phyloP scores from a whole-genome alignment of 2,113 vertebrate genomes.

The Saccopteryx leptura region DNA sequence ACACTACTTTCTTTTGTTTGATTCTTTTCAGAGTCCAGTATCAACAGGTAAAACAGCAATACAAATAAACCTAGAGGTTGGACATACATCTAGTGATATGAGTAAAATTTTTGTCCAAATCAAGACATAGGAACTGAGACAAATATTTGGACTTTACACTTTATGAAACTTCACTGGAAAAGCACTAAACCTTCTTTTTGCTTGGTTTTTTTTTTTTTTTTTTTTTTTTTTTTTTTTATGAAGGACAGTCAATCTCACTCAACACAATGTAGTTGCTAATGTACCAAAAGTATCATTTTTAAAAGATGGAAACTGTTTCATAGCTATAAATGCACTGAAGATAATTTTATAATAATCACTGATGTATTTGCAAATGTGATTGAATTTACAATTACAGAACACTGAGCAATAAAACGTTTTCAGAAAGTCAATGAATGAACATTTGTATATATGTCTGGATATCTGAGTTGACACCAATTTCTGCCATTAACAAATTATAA shows the following conservation, averaged over 20 bases:
- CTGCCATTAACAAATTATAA: neutral
- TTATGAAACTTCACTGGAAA: conserved; percentile 30
- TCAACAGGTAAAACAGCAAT: neutral
- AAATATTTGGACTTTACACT: neutral
- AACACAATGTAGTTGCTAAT: neutral
- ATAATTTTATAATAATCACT: neutral
- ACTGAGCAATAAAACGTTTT: neutral
- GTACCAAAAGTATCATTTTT: neutral
- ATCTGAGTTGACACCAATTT: neutral
- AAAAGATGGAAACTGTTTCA: neutral
- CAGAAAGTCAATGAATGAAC: neutral
- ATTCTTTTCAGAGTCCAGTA: neutral
- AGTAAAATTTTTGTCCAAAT: neutral
- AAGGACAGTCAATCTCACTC: neutral
- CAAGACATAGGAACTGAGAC: neutral
- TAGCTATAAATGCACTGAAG: neutral
- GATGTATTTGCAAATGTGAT: neutral
- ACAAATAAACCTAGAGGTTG: neutral
- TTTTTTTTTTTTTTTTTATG: neutral
- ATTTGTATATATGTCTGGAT: neutral
- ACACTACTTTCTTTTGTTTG: neutral
- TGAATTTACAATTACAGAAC: neutral
- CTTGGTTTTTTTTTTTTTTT: neutral
- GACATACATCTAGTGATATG: neutral
- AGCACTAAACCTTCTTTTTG: neutral